Evolutionary conservation across 2,797 vertebrate genomes (phyloP).

Genomic region (Crenichthys baileyi): DNA sequence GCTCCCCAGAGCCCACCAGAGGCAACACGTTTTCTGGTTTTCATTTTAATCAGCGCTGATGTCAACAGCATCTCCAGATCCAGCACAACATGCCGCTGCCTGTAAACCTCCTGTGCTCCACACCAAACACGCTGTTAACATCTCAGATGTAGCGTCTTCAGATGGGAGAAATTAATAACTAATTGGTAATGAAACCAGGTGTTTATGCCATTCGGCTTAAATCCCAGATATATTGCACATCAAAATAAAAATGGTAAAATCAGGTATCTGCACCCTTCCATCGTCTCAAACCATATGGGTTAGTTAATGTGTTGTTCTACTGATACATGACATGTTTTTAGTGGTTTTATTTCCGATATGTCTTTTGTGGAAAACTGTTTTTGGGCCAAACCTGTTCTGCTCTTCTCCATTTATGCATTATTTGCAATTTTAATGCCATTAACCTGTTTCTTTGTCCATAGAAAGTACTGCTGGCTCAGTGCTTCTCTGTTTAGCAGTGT

Average conservation of each 20-base stretch:
- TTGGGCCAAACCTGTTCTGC: neutral
- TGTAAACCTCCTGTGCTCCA: neutral
- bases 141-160: neutral
- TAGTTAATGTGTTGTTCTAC: neutral
- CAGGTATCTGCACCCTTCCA: neutral
- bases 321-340: neutral
- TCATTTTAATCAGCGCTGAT: conserved; percentile 48
- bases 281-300: neutral
- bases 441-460: neutral
- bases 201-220: neutral
- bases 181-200: neutral
- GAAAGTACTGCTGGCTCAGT: neutral
- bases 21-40: conserved; percentile 44
- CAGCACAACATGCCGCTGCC: neutral
- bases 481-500: neutral
- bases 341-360: neutral
- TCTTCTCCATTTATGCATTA: neutral
- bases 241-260: neutral
- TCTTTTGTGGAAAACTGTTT: neutral
- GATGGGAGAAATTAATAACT: neutral
- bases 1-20: conserved; percentile 44
- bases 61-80: conserved; percentile 41
- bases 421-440: neutral
- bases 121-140: neutral
- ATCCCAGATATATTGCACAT: neutral